Evolutionary conservation across 1,140 invertebrate genomes (phyloP), one percentile per base, ranked within the genome.

Genomic region (Pachypeltis micranthus): DNA sequence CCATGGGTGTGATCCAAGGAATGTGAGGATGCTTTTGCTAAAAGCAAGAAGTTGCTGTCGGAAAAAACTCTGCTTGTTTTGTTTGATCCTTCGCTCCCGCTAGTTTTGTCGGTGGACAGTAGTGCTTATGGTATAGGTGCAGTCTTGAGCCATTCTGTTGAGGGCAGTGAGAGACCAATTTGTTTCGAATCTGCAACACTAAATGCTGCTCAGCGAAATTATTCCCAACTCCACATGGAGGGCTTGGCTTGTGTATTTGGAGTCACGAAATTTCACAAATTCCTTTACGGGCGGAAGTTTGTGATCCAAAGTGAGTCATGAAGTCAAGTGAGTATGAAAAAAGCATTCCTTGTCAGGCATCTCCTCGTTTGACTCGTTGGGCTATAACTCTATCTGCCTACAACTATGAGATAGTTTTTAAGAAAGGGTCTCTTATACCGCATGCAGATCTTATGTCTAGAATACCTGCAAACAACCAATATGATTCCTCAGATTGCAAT

Each of bases 181-280:
- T 66, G 66, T 21, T 76, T 67, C 68, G 71, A 67, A n/a, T 77
- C 74, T n/a, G 55, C 70, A 34, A 67, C 70, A 2, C 62, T 80
- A 28, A 67, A 63, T 26, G 7, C 58, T 19, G 67, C 76, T 10
- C 75, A 80, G 63, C 61, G 66, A 61, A 77, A 75, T 63, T 80
- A 81, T 60, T 63, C 72, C 10, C 76, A 77, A 63, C 72, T 78
- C 21, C 75, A 81, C 44, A 76, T 73, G 63, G 78, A 82, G 68
- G 73, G 70, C 24, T 62, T 80, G 12, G 61, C 65, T 0, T 71
- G 78, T 14, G 61, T 77, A n/a, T 75, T 70, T 65, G 73, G 61
- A 66, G 21, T 60, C 73, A 51, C 67, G 70, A 73, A 66, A 76
- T 68, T 79, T 72, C 69, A 71, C 74, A 59, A 65, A 75, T 64